A percentile compares a stretch with the other conserved stretches of the same genome.
These are phyloP conservation scores for Scalopus aquaticus DNA, from an alignment of 2,113 vertebrate species.

Conservation along the genomic window DNA sequence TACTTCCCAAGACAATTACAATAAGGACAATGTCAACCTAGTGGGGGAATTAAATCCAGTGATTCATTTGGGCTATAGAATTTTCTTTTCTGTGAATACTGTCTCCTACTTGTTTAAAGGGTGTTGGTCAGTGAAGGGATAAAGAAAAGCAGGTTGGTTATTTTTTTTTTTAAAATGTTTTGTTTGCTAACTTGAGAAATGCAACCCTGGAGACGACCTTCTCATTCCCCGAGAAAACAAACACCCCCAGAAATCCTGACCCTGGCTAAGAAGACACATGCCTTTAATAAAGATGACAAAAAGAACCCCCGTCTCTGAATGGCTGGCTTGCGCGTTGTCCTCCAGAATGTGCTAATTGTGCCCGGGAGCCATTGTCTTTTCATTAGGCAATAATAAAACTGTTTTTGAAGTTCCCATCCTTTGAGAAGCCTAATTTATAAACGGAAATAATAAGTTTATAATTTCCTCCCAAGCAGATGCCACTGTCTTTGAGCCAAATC, in stretches of 20 bases:
- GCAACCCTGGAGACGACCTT: neutral
- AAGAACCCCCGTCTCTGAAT: neutral
- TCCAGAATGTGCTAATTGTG: neutral
- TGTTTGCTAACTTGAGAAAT: neutral
- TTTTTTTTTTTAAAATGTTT: neutral
- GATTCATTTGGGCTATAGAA: neutral
- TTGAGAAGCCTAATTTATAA: slow-evolving; percentile 24
- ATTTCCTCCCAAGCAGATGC: neutral
- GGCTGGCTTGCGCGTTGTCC: neutral
- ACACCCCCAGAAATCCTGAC: neutral
- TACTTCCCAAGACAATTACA: neutral
- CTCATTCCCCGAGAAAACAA: neutral
- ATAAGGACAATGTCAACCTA: neutral
- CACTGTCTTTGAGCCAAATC: neutral
- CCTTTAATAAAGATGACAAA: neutral
- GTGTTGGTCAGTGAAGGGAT: neutral
- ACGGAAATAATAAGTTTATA: neutral
- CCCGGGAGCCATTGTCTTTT: neutral
- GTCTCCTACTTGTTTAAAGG: neutral
- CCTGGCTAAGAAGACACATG: neutral
- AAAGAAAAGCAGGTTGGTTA: neutral
- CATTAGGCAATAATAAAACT: neutral
- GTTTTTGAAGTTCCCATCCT: neutral
- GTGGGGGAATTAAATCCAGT: neutral
- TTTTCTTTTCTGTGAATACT: neutral